Percentiles rank a stretch among this genome's conserved stretches.
These are phyloP conservation scores for Sesamia nonagrioides DNA, from an alignment of 1,140 invertebrate genomes.

Conservation along the genomic window DNA sequence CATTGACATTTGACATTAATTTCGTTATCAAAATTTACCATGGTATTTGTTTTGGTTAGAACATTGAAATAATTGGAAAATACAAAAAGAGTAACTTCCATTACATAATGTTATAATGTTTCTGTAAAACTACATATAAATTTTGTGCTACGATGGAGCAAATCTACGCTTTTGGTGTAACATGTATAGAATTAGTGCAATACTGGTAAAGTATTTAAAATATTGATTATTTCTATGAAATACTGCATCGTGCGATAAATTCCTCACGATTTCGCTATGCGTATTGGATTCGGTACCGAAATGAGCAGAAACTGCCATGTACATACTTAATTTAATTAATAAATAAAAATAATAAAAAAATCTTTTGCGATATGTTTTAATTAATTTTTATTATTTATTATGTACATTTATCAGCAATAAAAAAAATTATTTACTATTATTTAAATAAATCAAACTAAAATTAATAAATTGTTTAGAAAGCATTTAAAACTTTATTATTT, in stretches of 20 bases:
- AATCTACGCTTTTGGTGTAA: conserved; percentile 72
- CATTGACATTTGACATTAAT: conserved; percentile 12
- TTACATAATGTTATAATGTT: conserved; percentile 12
- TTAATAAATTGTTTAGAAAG: too few relatives aligned
- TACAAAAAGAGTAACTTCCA: background rate
- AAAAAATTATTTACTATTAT: too few relatives aligned
- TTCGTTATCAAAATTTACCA: conserved; percentile 13
- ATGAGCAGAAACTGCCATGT: too few relatives aligned
- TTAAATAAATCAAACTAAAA: too few relatives aligned
- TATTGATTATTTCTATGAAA: conserved; percentile 43
- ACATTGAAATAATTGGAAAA: background rate
- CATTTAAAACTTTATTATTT: too few relatives aligned
- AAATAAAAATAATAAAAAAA: too few relatives aligned
- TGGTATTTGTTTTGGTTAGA: conserved; percentile 34
- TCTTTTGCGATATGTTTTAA: too few relatives aligned
- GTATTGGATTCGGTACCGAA: background rate
- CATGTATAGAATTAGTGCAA: conserved; percentile 70
- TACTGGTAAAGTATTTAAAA: conserved; percentile 66
- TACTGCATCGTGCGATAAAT: background rate
- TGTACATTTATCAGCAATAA: too few relatives aligned
- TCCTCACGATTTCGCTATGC: too few relatives aligned
- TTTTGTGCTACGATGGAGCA: conserved; percentile 67
- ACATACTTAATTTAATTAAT: too few relatives aligned
- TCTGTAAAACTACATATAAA: background rate
- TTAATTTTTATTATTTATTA: too few relatives aligned